These are phyloP conservation scores for Trissolcus basalis DNA, from an alignment of 1,140 invertebrate genomes.

Conservation along the genomic window DNA sequence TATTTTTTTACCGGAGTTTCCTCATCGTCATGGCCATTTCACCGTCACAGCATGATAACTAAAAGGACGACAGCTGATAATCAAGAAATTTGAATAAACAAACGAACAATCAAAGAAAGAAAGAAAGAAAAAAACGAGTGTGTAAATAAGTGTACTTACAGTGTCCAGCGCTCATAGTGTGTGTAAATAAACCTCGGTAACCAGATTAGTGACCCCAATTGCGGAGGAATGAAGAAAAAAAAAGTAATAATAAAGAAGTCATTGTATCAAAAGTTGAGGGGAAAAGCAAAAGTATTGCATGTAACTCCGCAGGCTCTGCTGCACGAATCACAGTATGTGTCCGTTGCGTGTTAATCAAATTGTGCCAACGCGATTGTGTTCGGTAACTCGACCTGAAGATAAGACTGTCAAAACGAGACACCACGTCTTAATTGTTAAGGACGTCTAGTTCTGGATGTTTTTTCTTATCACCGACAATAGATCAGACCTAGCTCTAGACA, in stretches of 20 bases:
- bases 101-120: no score
- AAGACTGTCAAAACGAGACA: conserved; percentile 46
- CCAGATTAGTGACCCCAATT: conserved; percentile 31
- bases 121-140: conserved; percentile 64
- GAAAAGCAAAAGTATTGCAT: no score
- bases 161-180: conserved; percentile 74
- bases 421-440: conserved; percentile 38
- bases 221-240: conserved; percentile 1
- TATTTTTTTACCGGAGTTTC: conserved; percentile 48
- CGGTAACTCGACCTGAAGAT: conserved; percentile 38
- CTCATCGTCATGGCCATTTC: conserved; percentile 36
- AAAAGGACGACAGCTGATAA: conserved; percentile 52
- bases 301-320: no score
- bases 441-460: conserved; percentile 24
- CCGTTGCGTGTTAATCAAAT: conserved; percentile 22
- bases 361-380: conserved; percentile 51
- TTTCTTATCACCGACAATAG: conserved; percentile 40
- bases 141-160: conserved; percentile 78
- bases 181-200: conserved; percentile 67
- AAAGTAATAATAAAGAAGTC: no score
- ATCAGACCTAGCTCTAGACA: conserved; percentile 32
- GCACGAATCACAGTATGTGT: neutral
- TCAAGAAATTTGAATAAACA: conserved; percentile 63
- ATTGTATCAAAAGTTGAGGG: neutral
- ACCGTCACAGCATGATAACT: conserved; percentile 18